Conservation (phyloP, 2,797 vertebrate genomes). For the Periparus ater region DNA sequence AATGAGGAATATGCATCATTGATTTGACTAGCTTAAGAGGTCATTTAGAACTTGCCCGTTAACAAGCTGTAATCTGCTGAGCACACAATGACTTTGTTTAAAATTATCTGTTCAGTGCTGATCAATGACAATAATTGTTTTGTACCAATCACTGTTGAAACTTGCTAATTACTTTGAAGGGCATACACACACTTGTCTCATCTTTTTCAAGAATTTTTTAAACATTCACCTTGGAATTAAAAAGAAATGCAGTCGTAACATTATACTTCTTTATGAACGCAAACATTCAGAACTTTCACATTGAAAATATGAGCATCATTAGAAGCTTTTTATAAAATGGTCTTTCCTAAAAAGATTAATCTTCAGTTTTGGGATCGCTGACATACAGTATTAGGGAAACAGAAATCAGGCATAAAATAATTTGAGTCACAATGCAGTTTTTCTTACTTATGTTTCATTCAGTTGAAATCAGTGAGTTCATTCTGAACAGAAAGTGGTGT, state of each 20-base stretch:
- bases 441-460: neutral
- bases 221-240: conserved; percentile 68
- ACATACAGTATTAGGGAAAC: neutral
- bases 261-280: neutral
- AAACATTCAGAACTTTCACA: neutral
- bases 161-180: conserved; percentile 97
- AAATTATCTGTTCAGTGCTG: conserved; percentile 96
- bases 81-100: conserved; percentile 98
- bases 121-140: conserved; percentile 99
- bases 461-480: neutral
- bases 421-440: neutral
- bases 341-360: neutral
- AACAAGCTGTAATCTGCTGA: conserved; percentile 88
- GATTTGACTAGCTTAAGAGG: conserved; percentile 98
- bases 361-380: neutral
- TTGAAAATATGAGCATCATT: neutral
- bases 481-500: neutral
- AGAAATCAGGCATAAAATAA: neutral
- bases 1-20: conserved; percentile 94
- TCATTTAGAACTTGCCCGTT: conserved; percentile 91
- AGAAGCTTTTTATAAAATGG: neutral
- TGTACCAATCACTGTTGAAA: conserved; percentile 91
- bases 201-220: conserved; percentile 55
- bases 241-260: neutral
- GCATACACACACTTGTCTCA: conserved; percentile 75